Evolutionary conservation across 2,888 invertebrate species (phyloP).

Genomic region (Nebria salina): DNA sequence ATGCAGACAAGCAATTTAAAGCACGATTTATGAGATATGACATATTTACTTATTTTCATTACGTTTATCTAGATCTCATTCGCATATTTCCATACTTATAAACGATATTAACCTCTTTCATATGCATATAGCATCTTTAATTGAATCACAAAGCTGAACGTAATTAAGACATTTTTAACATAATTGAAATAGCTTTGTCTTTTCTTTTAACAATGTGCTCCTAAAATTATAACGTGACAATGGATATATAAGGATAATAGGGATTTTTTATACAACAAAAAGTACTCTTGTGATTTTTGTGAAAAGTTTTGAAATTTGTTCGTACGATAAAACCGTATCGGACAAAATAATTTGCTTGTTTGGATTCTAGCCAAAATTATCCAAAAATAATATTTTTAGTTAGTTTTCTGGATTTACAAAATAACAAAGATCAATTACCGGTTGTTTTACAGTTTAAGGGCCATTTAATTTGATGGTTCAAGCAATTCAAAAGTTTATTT

Average conservation of each 20-base stretch:
- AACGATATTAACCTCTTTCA: no score
- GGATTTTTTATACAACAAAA: background rate
- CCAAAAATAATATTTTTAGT: constrained; percentile 30
- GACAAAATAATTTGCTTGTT: constrained; percentile 18
- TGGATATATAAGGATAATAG: background rate
- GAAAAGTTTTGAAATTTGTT: background rate
- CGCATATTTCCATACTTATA: no score
- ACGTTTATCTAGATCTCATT: no score
- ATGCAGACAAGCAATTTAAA: no score
- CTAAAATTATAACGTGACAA: background rate
- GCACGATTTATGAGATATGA: no score
- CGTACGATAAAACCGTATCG: constrained; percentile 2
- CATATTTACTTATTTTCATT: no score
- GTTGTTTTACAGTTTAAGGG: background rate
- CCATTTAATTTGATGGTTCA: no score
- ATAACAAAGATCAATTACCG: constrained; percentile 23
- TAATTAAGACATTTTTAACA: background rate
- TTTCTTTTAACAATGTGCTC: background rate
- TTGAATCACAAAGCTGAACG: background rate
- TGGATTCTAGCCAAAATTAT: constrained; percentile 29
- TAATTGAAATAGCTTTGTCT: background rate
- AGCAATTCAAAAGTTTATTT: no score
- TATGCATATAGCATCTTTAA: background rate
- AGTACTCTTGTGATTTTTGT: background rate
- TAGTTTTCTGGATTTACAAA: constrained; percentile 28